These are phyloP conservation scores for Paradisaea rubra DNA, from an alignment of 2,113 vertebrate genomes.

Conservation along the genomic window DNA sequence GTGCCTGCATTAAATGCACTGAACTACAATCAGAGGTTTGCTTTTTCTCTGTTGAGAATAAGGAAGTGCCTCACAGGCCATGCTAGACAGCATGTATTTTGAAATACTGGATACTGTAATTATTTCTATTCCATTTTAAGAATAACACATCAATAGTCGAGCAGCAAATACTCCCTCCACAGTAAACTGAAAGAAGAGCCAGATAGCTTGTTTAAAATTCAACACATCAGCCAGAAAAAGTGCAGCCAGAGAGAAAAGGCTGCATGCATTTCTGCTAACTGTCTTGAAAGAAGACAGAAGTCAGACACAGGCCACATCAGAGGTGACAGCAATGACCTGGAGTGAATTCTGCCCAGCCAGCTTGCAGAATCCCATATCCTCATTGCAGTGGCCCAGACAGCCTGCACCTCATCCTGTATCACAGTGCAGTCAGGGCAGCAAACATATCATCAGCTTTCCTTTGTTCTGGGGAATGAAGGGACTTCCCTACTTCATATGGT, in stretches of 20 bases:
- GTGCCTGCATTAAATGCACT: background rate
- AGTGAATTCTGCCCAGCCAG: background rate
- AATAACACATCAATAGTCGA: background rate
- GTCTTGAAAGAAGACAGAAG: background rate
- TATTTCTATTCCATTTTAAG: background rate
- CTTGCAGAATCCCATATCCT: background rate
- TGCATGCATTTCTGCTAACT: background rate
- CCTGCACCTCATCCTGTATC: accelerated
- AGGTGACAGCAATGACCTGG: background rate
- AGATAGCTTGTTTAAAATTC: slow-evolving; percentile 9
- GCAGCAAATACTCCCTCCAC: background rate
- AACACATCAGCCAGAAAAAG: background rate
- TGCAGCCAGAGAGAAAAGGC: background rate
- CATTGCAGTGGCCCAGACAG: background rate
- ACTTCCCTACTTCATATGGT: background rate
- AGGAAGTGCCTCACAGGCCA: background rate
- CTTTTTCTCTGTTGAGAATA: background rate
- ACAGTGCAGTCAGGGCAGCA: accelerated
- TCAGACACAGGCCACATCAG: background rate
- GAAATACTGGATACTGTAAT: background rate
- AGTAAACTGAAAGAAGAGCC: background rate
- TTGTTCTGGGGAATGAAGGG: background rate
- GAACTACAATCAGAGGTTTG: background rate
- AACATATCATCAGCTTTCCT: background rate
- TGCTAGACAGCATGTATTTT: background rate